Evolutionary conservation across 2,888 invertebrate genomes (phyloP).

Genomic region (Eilema sororculum): DNA sequence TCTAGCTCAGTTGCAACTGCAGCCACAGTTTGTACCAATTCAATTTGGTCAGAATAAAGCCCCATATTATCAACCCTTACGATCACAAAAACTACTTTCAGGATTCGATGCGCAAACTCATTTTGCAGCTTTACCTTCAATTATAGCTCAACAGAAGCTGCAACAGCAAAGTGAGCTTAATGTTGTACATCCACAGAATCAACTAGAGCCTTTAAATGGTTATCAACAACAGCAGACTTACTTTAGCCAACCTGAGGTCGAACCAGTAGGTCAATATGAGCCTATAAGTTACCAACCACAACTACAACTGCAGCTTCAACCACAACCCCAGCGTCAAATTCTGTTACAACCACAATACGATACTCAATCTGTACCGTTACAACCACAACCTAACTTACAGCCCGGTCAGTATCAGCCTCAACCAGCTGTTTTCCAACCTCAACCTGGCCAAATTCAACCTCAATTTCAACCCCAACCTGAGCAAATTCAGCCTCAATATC

Average conservation of each 20-base stretch:
- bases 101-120: constrained; percentile 76
- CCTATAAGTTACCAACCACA: constrained; percentile 50
- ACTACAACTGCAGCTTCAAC: constrained; percentile 14
- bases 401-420: constrained; percentile 41
- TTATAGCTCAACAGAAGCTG: constrained; percentile 73
- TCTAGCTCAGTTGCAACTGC: constrained; percentile 72
- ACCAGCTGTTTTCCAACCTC: constrained; percentile 29
- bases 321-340: constrained; percentile 28
- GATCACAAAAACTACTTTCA: constrained; percentile 64
- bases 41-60: constrained; percentile 62
- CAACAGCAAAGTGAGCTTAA: constrained; percentile 61
- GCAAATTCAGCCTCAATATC: too few relatives aligned
- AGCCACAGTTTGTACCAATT: constrained; percentile 70
- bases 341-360: constrained; percentile 32
- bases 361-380: constrained; percentile 30
- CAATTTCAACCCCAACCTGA: constrained; percentile 49
- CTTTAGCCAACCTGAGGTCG: constrained; percentile 32
- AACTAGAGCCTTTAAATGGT: constrained; percentile 48
- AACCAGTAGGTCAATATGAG: constrained; percentile 54
- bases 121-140: constrained; percentile 75
- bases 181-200: constrained; percentile 49
- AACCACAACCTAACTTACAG: constrained; percentile 39
- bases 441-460: constrained; percentile 48
- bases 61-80: constrained; percentile 63
- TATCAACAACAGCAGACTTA: constrained; percentile 47